Conservation (phyloP, 2,888 invertebrate species). For the Drosophila monieri region DNA sequence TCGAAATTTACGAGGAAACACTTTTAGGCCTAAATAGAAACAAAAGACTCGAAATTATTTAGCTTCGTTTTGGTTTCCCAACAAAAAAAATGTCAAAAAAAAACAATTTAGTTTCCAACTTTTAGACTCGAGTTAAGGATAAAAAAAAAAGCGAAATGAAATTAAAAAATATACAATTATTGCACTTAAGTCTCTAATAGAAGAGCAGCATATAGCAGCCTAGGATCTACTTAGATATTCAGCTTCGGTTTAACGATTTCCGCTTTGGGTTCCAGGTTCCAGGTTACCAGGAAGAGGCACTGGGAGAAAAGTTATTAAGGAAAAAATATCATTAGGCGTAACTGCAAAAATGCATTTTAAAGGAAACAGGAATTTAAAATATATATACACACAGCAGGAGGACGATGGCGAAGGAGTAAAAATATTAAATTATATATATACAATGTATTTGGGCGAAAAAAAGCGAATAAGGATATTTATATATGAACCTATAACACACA, state of each 20-base stretch:
- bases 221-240: conserved; percentile 21
- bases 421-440: conserved; percentile 60
- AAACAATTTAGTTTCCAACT: conserved; percentile 8
- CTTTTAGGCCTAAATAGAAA: conserved; percentile 66
- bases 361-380: conserved; percentile 76
- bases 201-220: conserved; percentile 14
- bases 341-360: conserved; percentile 77
- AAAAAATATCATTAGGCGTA: conserved; percentile 72
- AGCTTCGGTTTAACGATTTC: conserved; percentile 33
- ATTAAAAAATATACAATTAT: conserved; percentile 21
- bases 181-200: conserved; percentile 26
- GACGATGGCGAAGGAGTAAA: conserved; percentile 39
- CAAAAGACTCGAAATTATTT: conserved; percentile 42
- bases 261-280: conserved; percentile 34
- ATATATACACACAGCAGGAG: conserved; percentile 61
- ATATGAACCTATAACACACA: conserved; percentile 66
- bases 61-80: conserved; percentile 32
- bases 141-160: conserved; percentile 13
- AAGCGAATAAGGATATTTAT: conserved; percentile 73
- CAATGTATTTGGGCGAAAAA: conserved; percentile 60
- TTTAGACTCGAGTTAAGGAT: conserved; percentile 24
- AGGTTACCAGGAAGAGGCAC: too few species aligned
- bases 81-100: not conserved
- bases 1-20: conserved; percentile 75
- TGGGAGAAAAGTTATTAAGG: conserved; percentile 21